Evolutionary conservation across 2,797 vertebrate genomes (phyloP).

Genomic region (Danio kyathit): DNA sequence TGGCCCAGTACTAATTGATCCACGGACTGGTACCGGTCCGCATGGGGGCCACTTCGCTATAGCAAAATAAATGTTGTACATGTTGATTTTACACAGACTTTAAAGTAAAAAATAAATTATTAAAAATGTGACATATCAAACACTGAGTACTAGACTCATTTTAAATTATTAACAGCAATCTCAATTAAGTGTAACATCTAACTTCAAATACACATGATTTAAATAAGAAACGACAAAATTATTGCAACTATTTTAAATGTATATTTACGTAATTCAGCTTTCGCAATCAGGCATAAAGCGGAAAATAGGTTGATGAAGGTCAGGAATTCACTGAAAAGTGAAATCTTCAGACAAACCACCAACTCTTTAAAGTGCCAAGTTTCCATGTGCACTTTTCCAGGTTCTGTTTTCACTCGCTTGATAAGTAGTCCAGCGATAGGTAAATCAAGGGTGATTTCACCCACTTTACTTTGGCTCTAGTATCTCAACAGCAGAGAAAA

Average conservation of each 20-base stretch:
- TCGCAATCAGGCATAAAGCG: constrained; percentile 36
- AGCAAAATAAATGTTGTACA: too few species aligned
- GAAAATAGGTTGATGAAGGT: constrained; percentile 38
- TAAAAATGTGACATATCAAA: too few species aligned
- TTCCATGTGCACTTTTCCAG: constrained; percentile 27
- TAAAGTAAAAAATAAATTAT: too few species aligned
- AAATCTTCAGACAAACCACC: constrained; percentile 16
- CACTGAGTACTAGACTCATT: not conserved
- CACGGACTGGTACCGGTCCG: too few species aligned
- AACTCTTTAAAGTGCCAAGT: constrained; percentile 32
- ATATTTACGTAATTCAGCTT: constrained; percentile 26
- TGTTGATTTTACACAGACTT: too few species aligned
- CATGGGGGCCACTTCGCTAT: too few species aligned
- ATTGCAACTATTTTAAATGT: not conserved
- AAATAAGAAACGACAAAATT: too few species aligned
- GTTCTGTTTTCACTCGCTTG: constrained; percentile 34
- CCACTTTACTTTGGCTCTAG: constrained; percentile 24
- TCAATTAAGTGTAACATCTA: not conserved
- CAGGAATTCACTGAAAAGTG: constrained; percentile 19
- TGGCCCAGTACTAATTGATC: too few species aligned
- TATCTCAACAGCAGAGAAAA: constrained; percentile 37
- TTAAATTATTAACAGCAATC: not conserved
- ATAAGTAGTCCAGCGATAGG: constrained; percentile 26
- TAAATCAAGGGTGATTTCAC: constrained; percentile 17
- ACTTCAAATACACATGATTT: not conserved